Evolutionary conservation across 1,140 invertebrate genomes (phyloP), one percentile per base, ranked within the genome.

Genomic region (Pseudomyrmex gracilis): DNA sequence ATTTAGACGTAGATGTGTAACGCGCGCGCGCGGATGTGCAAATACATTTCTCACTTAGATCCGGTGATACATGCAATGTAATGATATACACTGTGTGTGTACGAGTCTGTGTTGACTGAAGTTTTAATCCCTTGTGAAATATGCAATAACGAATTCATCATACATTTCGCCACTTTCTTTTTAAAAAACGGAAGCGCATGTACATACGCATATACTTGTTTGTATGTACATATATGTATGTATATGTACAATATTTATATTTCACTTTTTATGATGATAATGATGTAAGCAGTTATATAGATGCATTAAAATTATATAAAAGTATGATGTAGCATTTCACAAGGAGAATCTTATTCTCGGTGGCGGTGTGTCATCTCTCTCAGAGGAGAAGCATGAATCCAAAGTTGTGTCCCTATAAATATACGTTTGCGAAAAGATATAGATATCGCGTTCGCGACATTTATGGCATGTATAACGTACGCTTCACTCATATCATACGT

Each of bases 111-210:
- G 34, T 2, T 12, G 45, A 9, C 34, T 47, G 13, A 61, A n/a
- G 64, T 66, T 67, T 77, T 67, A 77, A 77, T 77, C 17, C n/a
- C 9, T 20, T 24, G 24, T 43, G 17, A 77, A 10, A 66, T 2
- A 43, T 5, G 1, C 15, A 51, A 12, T 17, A 8, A 17, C 8
- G 2, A 66, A 15, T 43, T 77, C 12, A 66, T 12, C 9, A 43
- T 13, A n/a, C 34, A 1, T 53, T 51, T 34, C 2, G 10, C 13
- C 60, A 10, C 0, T 10, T n/a, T 0, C 2, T 45, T 73, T 20
- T 53, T 20, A 2, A 64, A 66, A 43, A 64, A 17, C 0, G 2
- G 8, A 5, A 34, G 7, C 5, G 24, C 24, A 24, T 2, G 24
- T 3, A 24, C 24, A 3, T 3, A 24, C 24, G 34, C 34, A 34